Percentiles rank a stretch among this genome's conserved stretches.
Conservation (phyloP, 2,888 invertebrate genomes). For the Lasioglossum pauxillum region DNA sequence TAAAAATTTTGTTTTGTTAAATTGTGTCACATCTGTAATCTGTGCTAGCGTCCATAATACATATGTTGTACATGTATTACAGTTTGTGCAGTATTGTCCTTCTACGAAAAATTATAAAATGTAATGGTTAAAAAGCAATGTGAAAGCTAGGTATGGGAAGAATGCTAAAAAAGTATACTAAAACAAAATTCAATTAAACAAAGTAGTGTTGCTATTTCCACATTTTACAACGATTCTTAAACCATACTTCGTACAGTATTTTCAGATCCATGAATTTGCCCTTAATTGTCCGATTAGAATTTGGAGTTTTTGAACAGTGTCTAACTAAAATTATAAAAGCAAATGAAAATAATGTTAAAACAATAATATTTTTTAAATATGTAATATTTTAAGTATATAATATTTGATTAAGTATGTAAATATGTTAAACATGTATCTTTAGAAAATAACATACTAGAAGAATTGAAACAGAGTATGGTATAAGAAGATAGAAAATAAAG, state of each 20-base stretch:
- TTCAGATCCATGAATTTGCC: neutral
- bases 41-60: constrained; percentile 69
- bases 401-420: no score
- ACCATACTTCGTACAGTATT: constrained; percentile 44
- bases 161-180: constrained; percentile 51
- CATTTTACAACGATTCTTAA: constrained; percentile 43
- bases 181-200: constrained; percentile 37
- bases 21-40: constrained; percentile 70
- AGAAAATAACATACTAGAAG: constrained; percentile 16
- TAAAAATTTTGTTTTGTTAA: constrained; percentile 51
- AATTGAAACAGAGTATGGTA: constrained; percentile 45
- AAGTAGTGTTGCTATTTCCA: constrained; percentile 34
- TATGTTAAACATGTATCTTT: constrained; percentile 44
- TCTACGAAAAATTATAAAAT: constrained; percentile 69
- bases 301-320: neutral
- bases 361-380: no score
- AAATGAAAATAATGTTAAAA: constrained; percentile 10
- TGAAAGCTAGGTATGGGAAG: constrained; percentile 52
- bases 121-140: constrained; percentile 59
- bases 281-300: neutral
- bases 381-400: no score
- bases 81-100: constrained; percentile 75
- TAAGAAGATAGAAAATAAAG: constrained; percentile 35
- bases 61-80: constrained; percentile 73
- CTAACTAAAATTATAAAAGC: neutral